Evolutionary conservation across 2,888 invertebrate genomes (phyloP).

Genomic region (Coelopa pilipes): DNA sequence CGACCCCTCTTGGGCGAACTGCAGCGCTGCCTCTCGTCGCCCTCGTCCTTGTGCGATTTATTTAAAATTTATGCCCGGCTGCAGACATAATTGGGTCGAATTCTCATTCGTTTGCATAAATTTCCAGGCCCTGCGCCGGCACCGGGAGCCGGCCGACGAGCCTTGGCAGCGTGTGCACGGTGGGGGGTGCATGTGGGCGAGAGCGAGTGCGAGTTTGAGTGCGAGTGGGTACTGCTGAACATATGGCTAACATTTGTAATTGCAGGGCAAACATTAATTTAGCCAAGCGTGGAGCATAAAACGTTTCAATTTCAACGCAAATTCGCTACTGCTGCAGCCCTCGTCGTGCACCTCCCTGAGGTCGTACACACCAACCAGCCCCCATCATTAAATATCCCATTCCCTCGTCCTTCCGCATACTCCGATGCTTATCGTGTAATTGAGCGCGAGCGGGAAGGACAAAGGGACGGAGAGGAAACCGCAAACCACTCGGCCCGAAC

Average conservation of each 20-base stretch:
- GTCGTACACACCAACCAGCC: no score
- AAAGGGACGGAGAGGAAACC: no score
- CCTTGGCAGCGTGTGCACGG: background rate
- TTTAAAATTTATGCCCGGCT: conserved; percentile 19
- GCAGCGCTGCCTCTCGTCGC: no score
- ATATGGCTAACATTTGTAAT: conserved; percentile 20
- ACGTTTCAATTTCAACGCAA: conserved; percentile 16
- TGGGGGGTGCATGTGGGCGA: background rate
- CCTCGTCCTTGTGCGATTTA: no score
- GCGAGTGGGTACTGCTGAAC: background rate
- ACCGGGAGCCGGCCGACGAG: background rate
- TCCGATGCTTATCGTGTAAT: conserved; percentile 8
- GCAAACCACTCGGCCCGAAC: no score
- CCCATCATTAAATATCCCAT: no score
- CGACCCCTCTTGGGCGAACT: no score
- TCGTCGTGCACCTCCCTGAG: conserved; percentile 12
- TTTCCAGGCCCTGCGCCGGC: conserved; percentile 27
- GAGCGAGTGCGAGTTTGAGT: background rate
- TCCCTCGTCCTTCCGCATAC: no score
- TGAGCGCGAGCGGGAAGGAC: background rate
- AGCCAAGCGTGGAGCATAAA: conserved; percentile 4
- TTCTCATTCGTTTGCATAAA: conserved; percentile 34
- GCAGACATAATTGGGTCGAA: conserved; percentile 34
- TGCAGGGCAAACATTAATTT: conserved; percentile 3
- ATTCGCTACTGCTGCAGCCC: background rate